Evolutionary conservation across 2,113 vertebrate genomes (phyloP).

Genomic region (Pyrgilauda ruficollis): DNA sequence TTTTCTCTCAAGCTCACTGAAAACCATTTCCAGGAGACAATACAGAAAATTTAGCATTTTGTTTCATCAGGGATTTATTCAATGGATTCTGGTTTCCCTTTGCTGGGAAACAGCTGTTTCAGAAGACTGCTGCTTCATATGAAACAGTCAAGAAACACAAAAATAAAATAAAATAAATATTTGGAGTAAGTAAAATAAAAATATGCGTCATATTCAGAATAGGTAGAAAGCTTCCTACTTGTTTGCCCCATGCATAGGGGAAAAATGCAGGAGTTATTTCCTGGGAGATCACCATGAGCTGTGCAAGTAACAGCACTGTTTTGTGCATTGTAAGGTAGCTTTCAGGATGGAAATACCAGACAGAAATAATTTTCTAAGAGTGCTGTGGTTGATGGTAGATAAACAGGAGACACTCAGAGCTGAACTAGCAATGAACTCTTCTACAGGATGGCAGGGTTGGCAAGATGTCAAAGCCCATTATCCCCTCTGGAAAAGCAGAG

Average conservation of each 20-base stretch:
- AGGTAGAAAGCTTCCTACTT: neutral
- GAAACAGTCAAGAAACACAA: neutral
- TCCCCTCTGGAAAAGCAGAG: slow-evolving; percentile 34
- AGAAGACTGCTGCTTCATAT: neutral
- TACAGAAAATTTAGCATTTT: neutral
- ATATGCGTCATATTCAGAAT: neutral
- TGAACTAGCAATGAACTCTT: slow-evolving; percentile 7
- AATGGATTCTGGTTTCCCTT: neutral
- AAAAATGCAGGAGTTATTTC: neutral
- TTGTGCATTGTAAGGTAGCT: neutral
- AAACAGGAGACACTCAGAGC: slow-evolving; percentile 39
- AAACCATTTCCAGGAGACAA: neutral
- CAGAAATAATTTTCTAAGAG: neutral
- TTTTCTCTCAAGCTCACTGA: neutral
- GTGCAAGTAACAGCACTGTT: neutral
- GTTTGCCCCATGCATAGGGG: neutral
- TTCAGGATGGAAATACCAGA: neutral
- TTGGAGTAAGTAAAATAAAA: neutral
- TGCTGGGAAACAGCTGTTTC: neutral
- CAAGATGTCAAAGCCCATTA: slow-evolving; percentile 56
- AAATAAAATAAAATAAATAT: neutral
- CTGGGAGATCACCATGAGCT: neutral
- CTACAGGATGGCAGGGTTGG: slow-evolving; percentile 52
- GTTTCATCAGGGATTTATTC: neutral
- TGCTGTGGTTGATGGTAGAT: neutral